Base-by-base conservation (phyloP, 1,140 invertebrate genomes). In the Ptiloglossa arizonensis region DNA sequence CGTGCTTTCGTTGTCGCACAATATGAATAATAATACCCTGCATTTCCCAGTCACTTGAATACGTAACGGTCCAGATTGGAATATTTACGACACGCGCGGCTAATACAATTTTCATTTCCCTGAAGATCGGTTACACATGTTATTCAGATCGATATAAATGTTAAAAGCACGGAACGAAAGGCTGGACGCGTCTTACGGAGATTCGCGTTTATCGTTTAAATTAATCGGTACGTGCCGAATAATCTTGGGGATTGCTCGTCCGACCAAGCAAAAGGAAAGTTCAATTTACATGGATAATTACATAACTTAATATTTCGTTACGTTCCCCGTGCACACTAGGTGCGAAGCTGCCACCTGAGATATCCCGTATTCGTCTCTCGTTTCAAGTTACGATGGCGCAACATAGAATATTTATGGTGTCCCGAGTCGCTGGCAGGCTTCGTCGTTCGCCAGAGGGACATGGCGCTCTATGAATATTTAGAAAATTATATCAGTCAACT, bases 361-460 rank as follows among this genome's bases (percentile, higher is more conserved):
- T 79, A 67, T 63, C 50, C 63, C 64, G 72, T 82, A 86, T 86
- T 83, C 83, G 76, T 66, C 70, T 71, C 82, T 80, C 81, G 82
- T 87, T 83, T 79, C 66, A 77, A 87, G 80, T 85, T 76, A 68
- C 54, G 54, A 52, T 32, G 57, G 38, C n/a, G 63, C 71, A 27
- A 70, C 74, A 79, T 87, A 62, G 70, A 87, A 87, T 87, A 87
- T 87, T 87, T 87, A 87, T 87, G 82, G 79, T 70, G 78, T 76
- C 52, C 22, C 62, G 50, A 68, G 64, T 57, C 52, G 44, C 17
- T 44, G 29, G n/a, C 35, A 22, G 35, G 17, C 67, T 66, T 57
- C 29, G 32, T 71, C 77, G 52, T 48, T 56, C 13, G 73, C 80
- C 83, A 64, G 57, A 60, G 72, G 67, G 59, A 78, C 76, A 62